Evolutionary conservation across 2,797 vertebrate species (phyloP).

Genomic region (Chrosomus eos): DNA sequence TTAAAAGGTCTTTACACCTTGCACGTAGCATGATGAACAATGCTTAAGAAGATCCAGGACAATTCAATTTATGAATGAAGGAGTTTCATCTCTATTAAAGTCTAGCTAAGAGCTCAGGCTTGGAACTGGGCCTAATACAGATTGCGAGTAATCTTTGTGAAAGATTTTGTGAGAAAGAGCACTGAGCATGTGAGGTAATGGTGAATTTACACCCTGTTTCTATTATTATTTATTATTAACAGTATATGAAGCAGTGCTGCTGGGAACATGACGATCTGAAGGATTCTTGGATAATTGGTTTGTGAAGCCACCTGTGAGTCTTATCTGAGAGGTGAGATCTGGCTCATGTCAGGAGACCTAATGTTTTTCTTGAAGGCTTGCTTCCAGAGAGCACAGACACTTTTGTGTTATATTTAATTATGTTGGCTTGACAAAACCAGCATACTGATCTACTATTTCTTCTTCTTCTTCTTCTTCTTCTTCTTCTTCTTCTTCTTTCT

Average conservation of each 20-base stretch:
- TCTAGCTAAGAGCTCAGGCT: background rate
- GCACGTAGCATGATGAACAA: constrained; percentile 26
- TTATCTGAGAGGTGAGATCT: background rate
- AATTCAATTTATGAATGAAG: constrained; percentile 10
- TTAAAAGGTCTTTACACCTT: constrained; percentile 10
- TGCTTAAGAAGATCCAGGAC: constrained; percentile 4
- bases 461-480: too few relatives aligned
- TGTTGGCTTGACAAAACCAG: background rate
- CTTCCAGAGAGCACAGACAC: constrained; percentile 5
- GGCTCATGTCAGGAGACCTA: background rate
- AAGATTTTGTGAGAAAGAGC: background rate
- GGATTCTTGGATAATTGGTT: constrained; percentile 11
- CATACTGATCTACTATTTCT: background rate
- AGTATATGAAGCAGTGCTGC: background rate
- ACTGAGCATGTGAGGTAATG: background rate
- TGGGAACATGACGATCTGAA: background rate
- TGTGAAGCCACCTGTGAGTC: constrained; percentile 4
- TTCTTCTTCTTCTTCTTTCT: background rate
- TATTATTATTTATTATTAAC: constrained; percentile 26
- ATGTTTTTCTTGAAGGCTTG: background rate
- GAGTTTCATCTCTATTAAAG: constrained; percentile 19
- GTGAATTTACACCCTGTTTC: background rate
- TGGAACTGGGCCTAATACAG: constrained; percentile 1
- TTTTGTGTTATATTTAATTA: background rate
- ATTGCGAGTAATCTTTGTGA: background rate